A percentile compares a stretch with the other conserved stretches of the same genome.
Conservation (phyloP, 2,888 invertebrate genomes). For the Drosophila anomalata region DNA sequence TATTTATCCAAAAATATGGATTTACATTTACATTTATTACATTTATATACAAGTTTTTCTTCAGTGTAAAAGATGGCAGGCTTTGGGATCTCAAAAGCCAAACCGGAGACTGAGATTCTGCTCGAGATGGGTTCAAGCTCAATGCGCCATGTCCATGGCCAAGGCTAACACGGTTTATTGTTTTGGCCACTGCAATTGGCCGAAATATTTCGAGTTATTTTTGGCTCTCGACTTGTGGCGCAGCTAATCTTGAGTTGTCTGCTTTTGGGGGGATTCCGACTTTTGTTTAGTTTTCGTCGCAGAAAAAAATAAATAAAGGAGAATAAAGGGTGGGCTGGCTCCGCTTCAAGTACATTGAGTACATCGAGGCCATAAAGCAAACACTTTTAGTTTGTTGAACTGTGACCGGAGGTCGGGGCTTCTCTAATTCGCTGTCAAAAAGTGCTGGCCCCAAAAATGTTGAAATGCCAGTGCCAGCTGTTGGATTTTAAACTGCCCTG, state of each 20-base stretch:
- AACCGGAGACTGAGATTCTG: constrained; percentile 30
- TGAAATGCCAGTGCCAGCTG: constrained; percentile 47
- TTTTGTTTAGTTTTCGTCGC: constrained; percentile 50
- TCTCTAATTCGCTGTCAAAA: constrained; percentile 70
- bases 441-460: constrained; percentile 13
- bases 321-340: constrained; percentile 4
- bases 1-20: too few relatives aligned
- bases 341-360: constrained; percentile 46
- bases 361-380: constrained; percentile 71
- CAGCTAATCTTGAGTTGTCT: constrained; percentile 74
- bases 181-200: constrained; percentile 66
- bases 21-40: too few relatives aligned
- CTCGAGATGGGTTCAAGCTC: constrained; percentile 27
- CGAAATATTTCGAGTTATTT: constrained; percentile 63
- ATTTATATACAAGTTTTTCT: too few relatives aligned
- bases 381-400: constrained; percentile 76
- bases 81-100: constrained; percentile 6
- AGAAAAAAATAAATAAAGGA: background rate
- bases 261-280: constrained; percentile 46
- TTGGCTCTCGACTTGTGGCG: constrained; percentile 62
- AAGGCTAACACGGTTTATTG: constrained; percentile 68
- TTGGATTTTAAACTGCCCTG: constrained; percentile 37
- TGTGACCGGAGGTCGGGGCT: constrained; percentile 53
- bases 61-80: constrained; percentile 8
- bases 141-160: constrained; percentile 65